Evolutionary conservation across 2,797 vertebrate genomes (phyloP), one percentile per base, ranked within the genome.

Genomic region (Scolopax bukidnonensis): DNA sequence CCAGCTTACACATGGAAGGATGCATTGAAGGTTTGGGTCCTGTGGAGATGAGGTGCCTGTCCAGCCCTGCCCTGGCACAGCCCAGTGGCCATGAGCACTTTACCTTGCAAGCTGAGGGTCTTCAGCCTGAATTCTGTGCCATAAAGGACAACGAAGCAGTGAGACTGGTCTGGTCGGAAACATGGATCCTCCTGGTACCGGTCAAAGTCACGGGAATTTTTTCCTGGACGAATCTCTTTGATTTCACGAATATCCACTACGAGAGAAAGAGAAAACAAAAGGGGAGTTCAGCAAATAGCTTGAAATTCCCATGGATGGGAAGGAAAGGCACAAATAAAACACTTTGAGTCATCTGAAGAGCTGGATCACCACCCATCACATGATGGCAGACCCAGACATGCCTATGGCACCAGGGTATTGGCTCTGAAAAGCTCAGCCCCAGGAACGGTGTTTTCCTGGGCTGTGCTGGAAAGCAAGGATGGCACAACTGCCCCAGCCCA

Each of bases 211-310:
- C 99, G 98, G 0, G 99, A 99, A 92, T 99, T 99, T 96, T 98
- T 99, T 25, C 99, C 99, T 0, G 98, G 94, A 21, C 99, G 99
- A 67, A 99, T 99, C 98, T 99, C 99, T 95, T 99, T 99, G 97
- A 99, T 99, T 95, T 99, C 99, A 36, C 99, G 98, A 73, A 99
- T 99, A 91, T 99, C 99, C 94, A 99, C 99, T 99, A 47, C 3
- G 15, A 79, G 76, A 95, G 45, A 76, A 61, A 91, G 25, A 18
- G 89, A 57, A 64, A 68, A 61, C 5, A 43, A 41, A 59, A 47
- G 25, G 3, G 20, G 12, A 10, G 4, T 15, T 65, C 16, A 21
- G 60, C 0, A 0, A 88, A 53, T 1, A 48, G 78, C 21, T 6
- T 27, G 36, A 48, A 21, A 57, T 59, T n/a, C 60, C 56, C 32